These are phyloP conservation scores for Chauna torquata DNA, from an alignment of 2,113 vertebrate genomes.

Conservation along the genomic window DNA sequence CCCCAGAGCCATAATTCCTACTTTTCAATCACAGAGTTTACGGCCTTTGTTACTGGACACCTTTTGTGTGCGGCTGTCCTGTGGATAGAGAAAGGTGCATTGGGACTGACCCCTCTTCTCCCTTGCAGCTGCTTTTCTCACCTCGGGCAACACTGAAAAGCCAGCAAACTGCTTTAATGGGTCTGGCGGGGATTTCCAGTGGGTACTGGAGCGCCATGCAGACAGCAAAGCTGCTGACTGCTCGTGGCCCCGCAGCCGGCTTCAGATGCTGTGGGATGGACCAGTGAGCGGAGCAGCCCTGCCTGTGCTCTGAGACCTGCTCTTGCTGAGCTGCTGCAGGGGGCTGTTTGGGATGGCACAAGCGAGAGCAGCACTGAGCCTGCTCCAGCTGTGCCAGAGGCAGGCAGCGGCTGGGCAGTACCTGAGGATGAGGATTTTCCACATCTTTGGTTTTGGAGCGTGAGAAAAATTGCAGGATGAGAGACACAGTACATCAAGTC, in stretches of 20 bases:
- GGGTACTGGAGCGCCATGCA: not conserved
- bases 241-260: not conserved
- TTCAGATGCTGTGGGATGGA: not conserved
- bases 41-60: not conserved
- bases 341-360: not conserved
- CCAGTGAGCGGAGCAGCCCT: not conserved
- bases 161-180: not conserved
- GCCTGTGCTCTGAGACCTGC: not conserved
- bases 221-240: not conserved
- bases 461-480: not conserved
- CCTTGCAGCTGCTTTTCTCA: not conserved
- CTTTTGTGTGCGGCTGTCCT: not conserved
- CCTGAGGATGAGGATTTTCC: not conserved
- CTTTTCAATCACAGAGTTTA: not conserved
- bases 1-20: not conserved
- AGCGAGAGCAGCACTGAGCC: not conserved
- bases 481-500: not conserved
- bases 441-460: fast-evolving
- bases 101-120: not conserved
- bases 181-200: not conserved
- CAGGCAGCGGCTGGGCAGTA: not conserved
- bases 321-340: fast-evolving
- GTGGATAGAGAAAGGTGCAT: not conserved
- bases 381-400: not conserved
- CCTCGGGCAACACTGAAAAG: not conserved